Percentiles rank a stretch among this genome's conserved stretches.
Evolutionary conservation across 2,888 invertebrate species (phyloP).

Genomic region (Celastrina argiolus): DNA sequence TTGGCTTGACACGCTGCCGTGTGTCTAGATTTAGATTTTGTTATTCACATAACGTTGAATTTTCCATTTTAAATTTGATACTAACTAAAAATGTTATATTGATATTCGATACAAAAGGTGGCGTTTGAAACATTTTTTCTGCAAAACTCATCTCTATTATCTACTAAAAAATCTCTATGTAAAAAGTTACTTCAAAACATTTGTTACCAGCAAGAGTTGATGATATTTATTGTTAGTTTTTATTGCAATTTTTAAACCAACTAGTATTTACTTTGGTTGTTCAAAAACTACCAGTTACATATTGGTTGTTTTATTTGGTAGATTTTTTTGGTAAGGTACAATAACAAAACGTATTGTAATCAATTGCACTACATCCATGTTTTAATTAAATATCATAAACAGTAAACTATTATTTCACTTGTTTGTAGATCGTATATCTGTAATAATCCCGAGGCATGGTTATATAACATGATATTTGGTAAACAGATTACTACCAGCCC

Average conservation of each 20-base stretch:
- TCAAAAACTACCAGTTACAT: too few relatives aligned
- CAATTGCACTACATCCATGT: neutral
- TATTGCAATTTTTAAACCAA: too few relatives aligned
- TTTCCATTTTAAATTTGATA: neutral
- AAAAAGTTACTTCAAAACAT: neutral
- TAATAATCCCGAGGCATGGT: conserved; percentile 45
- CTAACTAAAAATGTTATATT: neutral
- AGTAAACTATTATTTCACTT: conserved; percentile 4
- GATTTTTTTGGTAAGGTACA: too few relatives aligned
- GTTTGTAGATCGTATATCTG: conserved; percentile 17
- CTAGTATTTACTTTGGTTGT: too few relatives aligned
- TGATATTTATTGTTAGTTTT: neutral
- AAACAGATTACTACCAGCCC: conserved; percentile 60
- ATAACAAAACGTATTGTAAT: neutral
- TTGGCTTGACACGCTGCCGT: too few relatives aligned
- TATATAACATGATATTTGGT: conserved; percentile 58
- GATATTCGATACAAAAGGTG: neutral
- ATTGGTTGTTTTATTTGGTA: too few relatives aligned
- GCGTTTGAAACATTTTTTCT: neutral
- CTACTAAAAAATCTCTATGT: too few relatives aligned
- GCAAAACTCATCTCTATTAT: too few relatives aligned
- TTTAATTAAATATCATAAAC: neutral
- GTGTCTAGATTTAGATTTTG: neutral
- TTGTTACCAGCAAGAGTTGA: neutral
- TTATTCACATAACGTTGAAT: neutral